Evolutionary conservation across 2,888 invertebrate genomes (phyloP), one percentile per base, ranked within the genome.

Genomic region (Diplazon laetatorius): DNA sequence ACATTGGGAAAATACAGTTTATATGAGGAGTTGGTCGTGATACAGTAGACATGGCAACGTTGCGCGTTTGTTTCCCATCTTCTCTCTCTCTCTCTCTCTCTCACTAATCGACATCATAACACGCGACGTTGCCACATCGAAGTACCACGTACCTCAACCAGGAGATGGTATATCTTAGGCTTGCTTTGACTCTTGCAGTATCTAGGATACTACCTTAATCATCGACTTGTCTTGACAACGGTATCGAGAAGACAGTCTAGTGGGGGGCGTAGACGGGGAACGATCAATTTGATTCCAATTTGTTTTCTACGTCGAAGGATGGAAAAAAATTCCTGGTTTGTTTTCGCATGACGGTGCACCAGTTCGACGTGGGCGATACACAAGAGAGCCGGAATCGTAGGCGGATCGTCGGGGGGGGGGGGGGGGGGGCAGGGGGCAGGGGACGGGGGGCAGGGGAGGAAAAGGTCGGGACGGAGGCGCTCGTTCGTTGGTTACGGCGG

Each of bases 231-330:
- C 16, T 30, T 50, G 48, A 50, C 50, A 63, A 48, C 18, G 16
- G 63, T 12, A 50, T 62, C 22, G 14, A 20, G 12, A 8, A 18
- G 46, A 20, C n/a, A n/a, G n/a, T n/a, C n/a, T n/a, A n/a, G 18
- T n/a, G 12, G n/a, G 14, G 30, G 22, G 37, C 20, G 63, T 39
- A 60, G 65, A 71, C 65, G 65, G 59, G n/a, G 72, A 66, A 59
- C 77, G 73, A 78, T 69, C 73, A 69, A 74, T 74, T 74, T 74
- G 68, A 74, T 65, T 65, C 57, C 46, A 74, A 74, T 73, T 63
- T 63, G 57, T 30, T 14, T 52, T 69, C 57, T 68, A 74, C 55
- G 65, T 48, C n/a, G 68, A 30, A 62, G 68, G 62, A 77, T 39
- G 50, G n/a, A n/a, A n/a, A n/a, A n/a, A n/a, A 73, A 74, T 57